These are phyloP conservation scores for Phalacrocorax pelagicus DNA, from an alignment of 2,113 vertebrate genomes.

Conservation along the genomic window DNA sequence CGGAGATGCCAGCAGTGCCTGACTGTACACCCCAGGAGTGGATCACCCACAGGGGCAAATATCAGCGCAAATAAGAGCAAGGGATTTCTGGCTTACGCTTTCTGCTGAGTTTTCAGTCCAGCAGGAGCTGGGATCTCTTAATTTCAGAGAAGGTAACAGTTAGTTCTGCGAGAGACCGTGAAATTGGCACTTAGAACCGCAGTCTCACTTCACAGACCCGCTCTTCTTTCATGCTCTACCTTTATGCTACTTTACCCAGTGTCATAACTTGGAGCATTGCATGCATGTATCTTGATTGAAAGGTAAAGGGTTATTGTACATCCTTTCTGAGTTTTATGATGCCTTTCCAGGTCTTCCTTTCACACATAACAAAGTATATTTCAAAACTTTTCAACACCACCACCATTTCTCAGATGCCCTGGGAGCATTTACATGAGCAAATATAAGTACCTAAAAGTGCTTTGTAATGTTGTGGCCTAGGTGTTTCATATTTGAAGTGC, in stretches of 20 bases:
- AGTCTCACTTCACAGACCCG: accelerated
- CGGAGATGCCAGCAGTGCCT: background rate
- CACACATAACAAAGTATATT: background rate
- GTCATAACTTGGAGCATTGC: background rate
- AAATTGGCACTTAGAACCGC: background rate
- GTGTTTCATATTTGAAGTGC: background rate
- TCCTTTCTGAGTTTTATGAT: background rate
- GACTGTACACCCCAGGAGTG: background rate
- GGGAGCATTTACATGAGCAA: background rate
- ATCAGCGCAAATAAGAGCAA: background rate
- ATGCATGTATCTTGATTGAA: accelerated
- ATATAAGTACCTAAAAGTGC: too few species aligned
- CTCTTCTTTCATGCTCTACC: background rate
- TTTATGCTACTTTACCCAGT: background rate
- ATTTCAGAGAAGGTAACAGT: background rate
- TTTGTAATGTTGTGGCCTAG: background rate
- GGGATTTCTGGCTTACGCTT: background rate
- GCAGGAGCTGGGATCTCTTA: background rate
- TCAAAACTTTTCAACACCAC: background rate
- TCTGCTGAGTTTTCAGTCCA: background rate
- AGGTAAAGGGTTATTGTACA: background rate
- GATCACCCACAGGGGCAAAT: background rate
- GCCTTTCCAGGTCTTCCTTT: background rate
- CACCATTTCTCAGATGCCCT: background rate
- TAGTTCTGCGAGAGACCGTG: background rate